Conservation (phyloP, 2,888 invertebrate species). For the Tinea semifulvella region DNA sequence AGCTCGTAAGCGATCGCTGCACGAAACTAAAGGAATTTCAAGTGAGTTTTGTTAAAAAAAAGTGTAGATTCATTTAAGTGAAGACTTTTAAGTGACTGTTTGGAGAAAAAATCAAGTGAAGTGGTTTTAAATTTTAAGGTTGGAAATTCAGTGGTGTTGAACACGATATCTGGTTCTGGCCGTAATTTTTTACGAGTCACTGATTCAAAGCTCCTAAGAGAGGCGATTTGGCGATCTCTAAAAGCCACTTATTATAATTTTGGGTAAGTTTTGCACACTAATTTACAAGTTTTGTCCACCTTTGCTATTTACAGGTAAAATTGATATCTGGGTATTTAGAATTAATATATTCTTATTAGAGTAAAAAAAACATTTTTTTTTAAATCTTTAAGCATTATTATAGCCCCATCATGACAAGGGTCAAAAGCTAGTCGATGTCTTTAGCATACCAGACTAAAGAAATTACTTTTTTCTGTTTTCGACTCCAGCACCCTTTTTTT, state of each 20-base stretch:
- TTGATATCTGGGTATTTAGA: too few species aligned
- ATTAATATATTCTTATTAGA: too few species aligned
- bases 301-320: too few species aligned
- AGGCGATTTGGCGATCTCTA: slow-evolving; percentile 24
- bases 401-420: too few species aligned
- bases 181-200: slow-evolving; percentile 20
- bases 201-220: slow-evolving; percentile 21
- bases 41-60: too few species aligned
- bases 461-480: too few species aligned
- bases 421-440: too few species aligned
- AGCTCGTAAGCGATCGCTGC: slow-evolving; percentile 14
- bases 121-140: background rate
- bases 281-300: too few species aligned
- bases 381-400: too few species aligned
- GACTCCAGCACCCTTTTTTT: too few species aligned
- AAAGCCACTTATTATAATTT: slow-evolving; percentile 8
- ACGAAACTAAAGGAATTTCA: background rate
- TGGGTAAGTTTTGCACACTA: slow-evolving; percentile 1
- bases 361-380: too few species aligned
- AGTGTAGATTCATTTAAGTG: background rate
- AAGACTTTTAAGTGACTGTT: background rate
- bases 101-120: background rate
- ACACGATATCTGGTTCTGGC: slow-evolving; percentile 15
- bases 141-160: background rate
- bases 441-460: too few species aligned